phyloP scores from a whole-genome alignment of 2,888 invertebrate species.

The Biston betularia region DNA sequence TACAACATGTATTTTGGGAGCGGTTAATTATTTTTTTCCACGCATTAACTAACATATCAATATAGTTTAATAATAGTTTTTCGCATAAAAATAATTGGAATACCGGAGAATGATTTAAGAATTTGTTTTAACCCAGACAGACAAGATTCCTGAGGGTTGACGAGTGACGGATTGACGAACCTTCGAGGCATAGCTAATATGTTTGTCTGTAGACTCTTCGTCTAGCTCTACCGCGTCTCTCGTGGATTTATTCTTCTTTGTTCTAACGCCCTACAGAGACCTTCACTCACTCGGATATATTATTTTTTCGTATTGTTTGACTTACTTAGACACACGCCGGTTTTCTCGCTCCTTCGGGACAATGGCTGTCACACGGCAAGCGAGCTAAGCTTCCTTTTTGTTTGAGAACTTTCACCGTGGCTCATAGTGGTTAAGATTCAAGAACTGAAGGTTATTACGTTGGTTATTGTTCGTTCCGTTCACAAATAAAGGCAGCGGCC shows the following conservation, averaged over 20 bases:
- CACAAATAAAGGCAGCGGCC: slow-evolving; percentile 17
- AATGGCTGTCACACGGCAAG: slow-evolving; percentile 25
- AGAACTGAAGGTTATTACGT: slow-evolving; percentile 26
- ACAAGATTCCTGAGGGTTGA: no score
- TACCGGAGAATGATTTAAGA: no score
- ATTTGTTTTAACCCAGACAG: no score
- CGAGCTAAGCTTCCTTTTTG: slow-evolving; percentile 29
- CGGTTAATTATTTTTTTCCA: no score
- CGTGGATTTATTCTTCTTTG: slow-evolving; percentile 39
- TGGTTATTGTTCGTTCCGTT: slow-evolving; percentile 26
- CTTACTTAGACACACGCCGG: slow-evolving; percentile 40
- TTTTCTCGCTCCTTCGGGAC: slow-evolving; percentile 39
- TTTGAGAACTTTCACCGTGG: slow-evolving; percentile 17
- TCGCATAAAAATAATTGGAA: no score
- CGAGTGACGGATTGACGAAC: no score
- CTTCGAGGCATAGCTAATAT: no score
- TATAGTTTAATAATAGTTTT: no score
- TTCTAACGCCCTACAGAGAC: slow-evolving; percentile 39
- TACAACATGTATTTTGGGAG: no score
- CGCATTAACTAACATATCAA: no score
- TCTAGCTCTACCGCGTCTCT: slow-evolving; percentile 25
- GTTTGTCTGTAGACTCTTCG: neutral
- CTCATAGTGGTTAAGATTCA: slow-evolving; percentile 27
- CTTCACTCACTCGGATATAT: slow-evolving; percentile 30
- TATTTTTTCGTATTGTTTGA: slow-evolving; percentile 43